These are phyloP conservation scores for Argentina silus DNA, from an alignment of 2,797 vertebrate species.

Conservation along the genomic window DNA sequence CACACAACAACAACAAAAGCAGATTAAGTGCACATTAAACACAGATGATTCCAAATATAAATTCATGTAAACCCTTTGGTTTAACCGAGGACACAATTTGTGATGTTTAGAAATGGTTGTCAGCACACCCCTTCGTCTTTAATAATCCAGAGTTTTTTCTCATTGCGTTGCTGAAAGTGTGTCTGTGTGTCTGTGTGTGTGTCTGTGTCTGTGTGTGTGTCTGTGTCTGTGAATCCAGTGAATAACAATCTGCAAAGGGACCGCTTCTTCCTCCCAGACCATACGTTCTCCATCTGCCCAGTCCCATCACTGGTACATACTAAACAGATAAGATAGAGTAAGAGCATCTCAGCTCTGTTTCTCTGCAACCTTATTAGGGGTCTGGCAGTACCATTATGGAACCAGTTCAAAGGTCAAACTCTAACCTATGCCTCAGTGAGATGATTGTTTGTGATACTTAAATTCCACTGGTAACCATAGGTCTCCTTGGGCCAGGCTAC, in stretches of 20 bases:
- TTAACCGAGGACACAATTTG: neutral
- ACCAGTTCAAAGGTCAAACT: constrained; percentile 1
- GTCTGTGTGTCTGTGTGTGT: neutral
- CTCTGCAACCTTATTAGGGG: neutral
- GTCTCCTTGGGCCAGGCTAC: too few relatives aligned
- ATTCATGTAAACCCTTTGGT: neutral
- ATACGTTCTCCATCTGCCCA: neutral
- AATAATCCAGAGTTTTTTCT: neutral
- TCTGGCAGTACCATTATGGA: neutral
- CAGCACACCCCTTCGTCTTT: neutral
- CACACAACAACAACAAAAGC: too few relatives aligned
- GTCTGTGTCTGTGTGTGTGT: neutral
- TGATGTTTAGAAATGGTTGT: too few relatives aligned
- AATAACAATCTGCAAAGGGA: neutral
- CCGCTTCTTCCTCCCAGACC: neutral
- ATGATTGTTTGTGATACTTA: neutral
- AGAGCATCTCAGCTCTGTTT: too few relatives aligned
- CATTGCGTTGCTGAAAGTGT: neutral
- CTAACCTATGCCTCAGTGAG: neutral
- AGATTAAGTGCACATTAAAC: too few relatives aligned
- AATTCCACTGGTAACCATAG: neutral
- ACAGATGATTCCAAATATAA: neutral
- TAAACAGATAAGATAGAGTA: too few relatives aligned
- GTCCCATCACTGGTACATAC: neutral
- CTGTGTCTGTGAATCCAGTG: neutral